phyloP scores from a whole-genome alignment of 2,888 invertebrate genomes.

The Papilio protenor region DNA sequence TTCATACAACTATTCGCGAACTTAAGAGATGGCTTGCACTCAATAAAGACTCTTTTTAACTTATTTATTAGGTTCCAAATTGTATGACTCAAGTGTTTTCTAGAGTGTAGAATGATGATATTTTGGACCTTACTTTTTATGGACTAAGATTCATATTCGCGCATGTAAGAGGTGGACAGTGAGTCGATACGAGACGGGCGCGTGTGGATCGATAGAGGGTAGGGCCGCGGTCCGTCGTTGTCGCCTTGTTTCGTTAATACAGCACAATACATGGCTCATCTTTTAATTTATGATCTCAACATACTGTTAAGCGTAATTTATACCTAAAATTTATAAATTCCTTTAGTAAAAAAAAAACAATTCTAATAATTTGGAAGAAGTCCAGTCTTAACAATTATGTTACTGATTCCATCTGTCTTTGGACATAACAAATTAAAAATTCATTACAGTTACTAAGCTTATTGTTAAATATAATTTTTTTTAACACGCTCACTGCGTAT shows the following conservation, averaged over 20 bases:
- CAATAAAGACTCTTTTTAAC: slow-evolving; percentile 68
- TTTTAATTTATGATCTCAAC: slow-evolving; percentile 1
- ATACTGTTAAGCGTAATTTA: background rate
- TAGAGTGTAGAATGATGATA: slow-evolving; percentile 46
- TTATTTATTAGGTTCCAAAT: slow-evolving; percentile 73
- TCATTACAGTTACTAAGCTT: background rate
- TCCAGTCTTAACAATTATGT: background rate
- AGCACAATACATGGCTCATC: slow-evolving; percentile 48
- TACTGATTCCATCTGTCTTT: background rate
- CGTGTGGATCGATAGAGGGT: slow-evolving; percentile 72
- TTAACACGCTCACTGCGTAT: background rate
- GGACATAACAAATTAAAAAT: background rate
- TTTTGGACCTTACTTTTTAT: slow-evolving; percentile 57
- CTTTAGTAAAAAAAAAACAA: background rate
- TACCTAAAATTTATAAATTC: too few species aligned
- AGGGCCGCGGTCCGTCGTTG: slow-evolving; percentile 51
- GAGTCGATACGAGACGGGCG: slow-evolving; percentile 77
- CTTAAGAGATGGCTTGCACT: slow-evolving; percentile 57
- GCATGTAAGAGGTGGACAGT: slow-evolving; percentile 62
- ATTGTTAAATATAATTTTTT: background rate
- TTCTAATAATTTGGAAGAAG: too few species aligned
- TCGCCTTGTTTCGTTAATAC: slow-evolving; percentile 59
- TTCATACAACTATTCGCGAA: slow-evolving; percentile 63
- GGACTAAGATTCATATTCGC: slow-evolving; percentile 73
- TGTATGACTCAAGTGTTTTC: slow-evolving; percentile 57